Percentiles rank a stretch among this genome's conserved stretches.
These are phyloP conservation scores for Esox niger DNA, from an alignment of 2,113 vertebrate genomes.

Conservation along the genomic window DNA sequence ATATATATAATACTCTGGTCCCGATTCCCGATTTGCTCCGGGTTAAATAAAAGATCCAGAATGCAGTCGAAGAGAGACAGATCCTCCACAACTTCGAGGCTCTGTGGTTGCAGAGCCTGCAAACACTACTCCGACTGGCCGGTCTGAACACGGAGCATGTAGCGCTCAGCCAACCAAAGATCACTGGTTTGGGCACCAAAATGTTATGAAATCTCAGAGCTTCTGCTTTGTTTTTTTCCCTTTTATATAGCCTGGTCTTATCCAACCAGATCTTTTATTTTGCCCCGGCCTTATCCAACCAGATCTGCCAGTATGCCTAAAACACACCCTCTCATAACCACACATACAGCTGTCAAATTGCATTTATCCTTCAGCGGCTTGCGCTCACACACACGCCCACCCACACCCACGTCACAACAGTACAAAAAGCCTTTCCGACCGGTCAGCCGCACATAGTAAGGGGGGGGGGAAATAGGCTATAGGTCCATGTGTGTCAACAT, in stretches of 20 bases:
- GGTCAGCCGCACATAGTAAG: slow-evolving; percentile 11
- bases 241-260: slow-evolving; percentile 61
- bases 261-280: slow-evolving; percentile 68
- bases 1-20: too few species aligned
- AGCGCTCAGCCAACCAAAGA: slow-evolving; percentile 21
- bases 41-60: slow-evolving; percentile 15
- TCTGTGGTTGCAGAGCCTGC: neutral
- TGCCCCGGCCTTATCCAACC: slow-evolving; percentile 58
- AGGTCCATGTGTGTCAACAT: slow-evolving; percentile 7
- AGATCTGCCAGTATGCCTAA: slow-evolving; percentile 42
- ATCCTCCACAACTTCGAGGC: slow-evolving; percentile 53
- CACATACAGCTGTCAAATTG: slow-evolving; percentile 56
- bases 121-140: slow-evolving; percentile 2
- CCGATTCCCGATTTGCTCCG: slow-evolving; percentile 27
- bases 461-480: neutral
- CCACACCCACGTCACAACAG: slow-evolving; percentile 28
- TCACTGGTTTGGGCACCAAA: slow-evolving; percentile 26
- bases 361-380: slow-evolving; percentile 58
- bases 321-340: slow-evolving; percentile 46
- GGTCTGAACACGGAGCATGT: slow-evolving; percentile 1
- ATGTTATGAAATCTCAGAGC: too few species aligned
- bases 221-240: slow-evolving; percentile 43
- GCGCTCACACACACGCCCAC: slow-evolving; percentile 26
- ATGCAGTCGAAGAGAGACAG: neutral
- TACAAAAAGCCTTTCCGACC: slow-evolving; percentile 18